phyloP scores from a whole-genome alignment of 2,797 vertebrate species.

The Euphonia xanthogaster region DNA sequence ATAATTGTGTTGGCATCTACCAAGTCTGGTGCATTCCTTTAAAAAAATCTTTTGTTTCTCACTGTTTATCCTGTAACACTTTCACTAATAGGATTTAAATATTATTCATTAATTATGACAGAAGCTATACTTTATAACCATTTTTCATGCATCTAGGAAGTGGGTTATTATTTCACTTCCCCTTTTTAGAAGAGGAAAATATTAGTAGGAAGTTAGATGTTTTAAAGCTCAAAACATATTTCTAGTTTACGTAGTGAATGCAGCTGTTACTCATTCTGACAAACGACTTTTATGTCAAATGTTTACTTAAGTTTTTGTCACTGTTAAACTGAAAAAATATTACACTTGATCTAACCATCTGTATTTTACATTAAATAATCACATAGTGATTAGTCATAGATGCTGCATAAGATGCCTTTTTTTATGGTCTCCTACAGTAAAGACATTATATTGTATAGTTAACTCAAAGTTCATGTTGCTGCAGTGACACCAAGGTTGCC shows the following conservation, averaged over 20 bases:
- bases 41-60: neutral
- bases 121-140: neutral
- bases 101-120: neutral
- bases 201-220: neutral
- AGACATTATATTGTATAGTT: neutral
- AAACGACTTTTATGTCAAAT: neutral
- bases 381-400: neutral
- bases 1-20: neutral
- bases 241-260: neutral
- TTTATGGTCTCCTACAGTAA: neutral
- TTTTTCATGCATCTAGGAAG: constrained; percentile 12
- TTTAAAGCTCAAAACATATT: neutral
- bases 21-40: neutral
- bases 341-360: neutral
- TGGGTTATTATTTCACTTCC: neutral
- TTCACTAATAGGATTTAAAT: neutral
- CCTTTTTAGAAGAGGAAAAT: neutral
- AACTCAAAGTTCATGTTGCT: neutral
- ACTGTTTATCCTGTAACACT: neutral
- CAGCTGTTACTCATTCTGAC: neutral
- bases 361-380: neutral
- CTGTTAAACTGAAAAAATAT: neutral
- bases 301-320: neutral
- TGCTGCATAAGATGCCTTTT: neutral
- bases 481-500: neutral